Percentiles rank a stretch among this genome's conserved stretches.
Conservation (phyloP, 1,140 invertebrate species). For the Atta texana region DNA sequence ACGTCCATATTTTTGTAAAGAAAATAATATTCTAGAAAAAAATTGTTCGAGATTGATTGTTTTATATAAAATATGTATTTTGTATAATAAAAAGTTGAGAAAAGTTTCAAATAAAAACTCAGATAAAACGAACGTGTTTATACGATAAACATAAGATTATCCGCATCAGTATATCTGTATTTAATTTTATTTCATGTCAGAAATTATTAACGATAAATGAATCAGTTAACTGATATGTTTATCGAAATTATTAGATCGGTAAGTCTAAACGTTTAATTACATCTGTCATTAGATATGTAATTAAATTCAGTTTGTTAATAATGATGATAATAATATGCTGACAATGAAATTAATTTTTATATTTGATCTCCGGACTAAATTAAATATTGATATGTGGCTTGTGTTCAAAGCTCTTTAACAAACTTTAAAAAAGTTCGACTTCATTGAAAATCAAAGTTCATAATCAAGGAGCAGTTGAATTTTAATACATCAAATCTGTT, state of each 20-base stretch:
- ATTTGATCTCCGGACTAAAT: not conserved
- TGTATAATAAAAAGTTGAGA: conserved; percentile 56
- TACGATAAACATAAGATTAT: conserved; percentile 63
- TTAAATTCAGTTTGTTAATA: not conserved
- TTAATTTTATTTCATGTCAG: conserved; percentile 55
- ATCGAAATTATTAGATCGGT: not conserved
- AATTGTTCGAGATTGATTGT: not conserved
- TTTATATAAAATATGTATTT: not conserved
- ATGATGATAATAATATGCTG: not conserved
- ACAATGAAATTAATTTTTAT: not conserved
- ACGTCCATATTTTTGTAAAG: too few relatives aligned
- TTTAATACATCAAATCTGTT: not conserved
- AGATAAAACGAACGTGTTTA: conserved; percentile 37
- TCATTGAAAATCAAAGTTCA: not conserved
- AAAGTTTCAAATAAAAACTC: conserved; percentile 27
- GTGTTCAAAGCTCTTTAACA: not conserved
- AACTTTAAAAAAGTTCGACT: not conserved
- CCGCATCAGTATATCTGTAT: conserved; percentile 8
- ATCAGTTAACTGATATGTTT: conserved; percentile 15
- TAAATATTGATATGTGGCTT: not conserved
- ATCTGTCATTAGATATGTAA: not conserved
- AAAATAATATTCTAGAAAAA: not conserved
- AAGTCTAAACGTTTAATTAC: not conserved
- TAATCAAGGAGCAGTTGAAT: not conserved
- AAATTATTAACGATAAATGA: conserved; percentile 49